A percentile compares a stretch with the other conserved stretches of the same genome.
Conservation (phyloP, 2,888 invertebrate species). For the Schizaphis graminum region DNA sequence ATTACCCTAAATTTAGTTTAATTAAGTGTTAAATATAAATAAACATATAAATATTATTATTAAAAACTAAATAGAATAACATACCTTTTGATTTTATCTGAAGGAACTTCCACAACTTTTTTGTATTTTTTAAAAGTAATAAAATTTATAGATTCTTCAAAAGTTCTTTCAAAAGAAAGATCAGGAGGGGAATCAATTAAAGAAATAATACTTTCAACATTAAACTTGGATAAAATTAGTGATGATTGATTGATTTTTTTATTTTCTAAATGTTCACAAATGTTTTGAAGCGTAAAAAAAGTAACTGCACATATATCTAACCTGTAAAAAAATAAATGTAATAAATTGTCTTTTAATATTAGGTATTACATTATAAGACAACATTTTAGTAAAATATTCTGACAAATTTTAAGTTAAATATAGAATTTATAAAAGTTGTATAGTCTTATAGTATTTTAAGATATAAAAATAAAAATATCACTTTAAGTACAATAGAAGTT, state of each 20-base stretch:
- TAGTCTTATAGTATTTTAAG: too few species aligned
- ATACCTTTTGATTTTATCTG: constrained; percentile 4
- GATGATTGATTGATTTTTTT: constrained; percentile 14
- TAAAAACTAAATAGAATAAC: background rate
- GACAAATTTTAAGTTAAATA: too few species aligned
- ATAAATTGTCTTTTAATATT: background rate
- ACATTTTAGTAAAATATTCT: too few species aligned
- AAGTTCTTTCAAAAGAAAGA: background rate
- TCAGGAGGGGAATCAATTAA: background rate
- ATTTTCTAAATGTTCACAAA: constrained; percentile 4
- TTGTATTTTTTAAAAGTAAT: constrained; percentile 19
- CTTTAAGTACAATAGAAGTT: too few species aligned
- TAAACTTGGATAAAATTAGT: constrained; percentile 28
- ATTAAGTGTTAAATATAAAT: too few species aligned
- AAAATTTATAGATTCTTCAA: constrained; percentile 2
- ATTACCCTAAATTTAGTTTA: too few species aligned
- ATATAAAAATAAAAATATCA: too few species aligned
- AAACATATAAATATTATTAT: too few species aligned
- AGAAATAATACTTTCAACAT: constrained; percentile 8
- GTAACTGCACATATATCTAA: constrained; percentile 10
- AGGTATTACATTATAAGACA: too few species aligned
- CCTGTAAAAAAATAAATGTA: constrained; percentile 15
- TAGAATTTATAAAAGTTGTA: too few species aligned
- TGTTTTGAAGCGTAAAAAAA: constrained; percentile 26
- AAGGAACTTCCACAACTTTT: background rate